phyloP scores from a whole-genome alignment of 1,140 invertebrate species.

The Antheraea pernyi region DNA sequence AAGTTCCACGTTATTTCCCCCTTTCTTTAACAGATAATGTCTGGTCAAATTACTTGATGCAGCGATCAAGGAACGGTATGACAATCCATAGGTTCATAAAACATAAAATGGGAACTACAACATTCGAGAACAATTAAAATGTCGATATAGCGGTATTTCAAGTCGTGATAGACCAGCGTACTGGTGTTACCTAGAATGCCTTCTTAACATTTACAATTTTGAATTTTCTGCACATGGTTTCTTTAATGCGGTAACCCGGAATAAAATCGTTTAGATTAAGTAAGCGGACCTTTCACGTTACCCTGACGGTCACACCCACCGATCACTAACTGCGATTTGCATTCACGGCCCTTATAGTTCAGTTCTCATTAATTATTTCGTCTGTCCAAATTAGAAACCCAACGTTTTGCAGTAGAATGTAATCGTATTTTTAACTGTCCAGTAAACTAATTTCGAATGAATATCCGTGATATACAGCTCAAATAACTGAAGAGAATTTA shows the following conservation, averaged over 20 bases:
- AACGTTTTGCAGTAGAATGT: neutral
- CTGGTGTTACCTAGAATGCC: neutral
- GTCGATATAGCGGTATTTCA: slow-evolving; percentile 23
- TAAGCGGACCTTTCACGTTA: slow-evolving; percentile 57
- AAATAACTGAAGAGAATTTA: neutral
- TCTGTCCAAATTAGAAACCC: neutral
- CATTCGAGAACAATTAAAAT: slow-evolving; percentile 45
- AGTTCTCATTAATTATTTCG: slow-evolving; percentile 20
- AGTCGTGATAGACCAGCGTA: neutral
- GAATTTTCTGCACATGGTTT: slow-evolving; percentile 4
- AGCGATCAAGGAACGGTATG: too few relatives aligned
- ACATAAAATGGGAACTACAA: slow-evolving; percentile 19
- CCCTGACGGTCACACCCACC: slow-evolving; percentile 42
- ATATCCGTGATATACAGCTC: neutral
- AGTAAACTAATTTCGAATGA: too few relatives aligned
- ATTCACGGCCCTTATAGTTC: slow-evolving; percentile 39
- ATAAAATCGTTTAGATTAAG: slow-evolving; percentile 34
- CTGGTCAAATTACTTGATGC: too few relatives aligned
- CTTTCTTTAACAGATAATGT: neutral
- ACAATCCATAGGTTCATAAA: too few relatives aligned
- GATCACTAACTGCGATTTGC: slow-evolving; percentile 36
- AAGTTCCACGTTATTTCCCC: neutral
- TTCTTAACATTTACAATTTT: slow-evolving; percentile 18
- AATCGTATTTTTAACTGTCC: neutral
- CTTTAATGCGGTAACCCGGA: slow-evolving; percentile 10